phyloP scores from a whole-genome alignment of 2,888 invertebrate genomes.

The Thecocarcelia acutangulata region DNA sequence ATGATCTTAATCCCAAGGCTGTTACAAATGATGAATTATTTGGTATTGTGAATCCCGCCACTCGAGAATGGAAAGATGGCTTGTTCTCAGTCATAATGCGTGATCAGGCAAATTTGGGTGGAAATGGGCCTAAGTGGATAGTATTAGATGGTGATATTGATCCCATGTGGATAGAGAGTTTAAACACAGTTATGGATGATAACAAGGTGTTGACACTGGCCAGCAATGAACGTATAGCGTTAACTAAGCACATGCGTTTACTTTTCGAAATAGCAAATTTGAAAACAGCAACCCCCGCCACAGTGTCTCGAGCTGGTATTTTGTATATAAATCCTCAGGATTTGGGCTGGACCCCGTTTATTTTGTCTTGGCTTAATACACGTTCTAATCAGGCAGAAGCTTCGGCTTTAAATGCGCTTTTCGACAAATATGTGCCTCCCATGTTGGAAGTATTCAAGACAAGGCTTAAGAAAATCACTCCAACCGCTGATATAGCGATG shows the following conservation, averaged over 20 bases:
- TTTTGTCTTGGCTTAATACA: slow-evolving; percentile 93
- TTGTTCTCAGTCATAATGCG: slow-evolving; percentile 95
- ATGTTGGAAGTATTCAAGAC: slow-evolving; percentile 87
- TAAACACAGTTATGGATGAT: slow-evolving; percentile 98
- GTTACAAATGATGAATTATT: slow-evolving; percentile 97
- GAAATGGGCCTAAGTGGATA: slow-evolving; percentile 95
- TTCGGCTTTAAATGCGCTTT: slow-evolving; percentile 91
- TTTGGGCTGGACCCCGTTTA: slow-evolving; percentile 96
- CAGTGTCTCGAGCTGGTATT: slow-evolving; percentile 96
- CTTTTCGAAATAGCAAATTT: slow-evolving; percentile 96
- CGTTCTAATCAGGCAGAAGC: slow-evolving; percentile 88
- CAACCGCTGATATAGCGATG: slow-evolving; percentile 94
- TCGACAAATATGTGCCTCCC: slow-evolving; percentile 95
- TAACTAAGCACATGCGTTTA: slow-evolving; percentile 93
- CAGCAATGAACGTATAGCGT: slow-evolving; percentile 95
- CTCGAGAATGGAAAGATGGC: slow-evolving; percentile 96
- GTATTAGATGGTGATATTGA: slow-evolving; percentile 97
- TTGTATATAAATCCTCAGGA: slow-evolving; percentile 96
- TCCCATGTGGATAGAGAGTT: slow-evolving; percentile 99
- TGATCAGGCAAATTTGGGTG: slow-evolving; percentile 94
- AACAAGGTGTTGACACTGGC: slow-evolving; percentile 96
- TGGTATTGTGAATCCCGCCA: slow-evolving; percentile 95
- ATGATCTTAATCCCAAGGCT: slow-evolving; percentile 97
- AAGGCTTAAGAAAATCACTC: slow-evolving; percentile 94
- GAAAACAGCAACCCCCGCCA: slow-evolving; percentile 96